Evolutionary conservation across 2,113 vertebrate species (phyloP).

Genomic region (Myrmophylax atrothorax): DNA sequence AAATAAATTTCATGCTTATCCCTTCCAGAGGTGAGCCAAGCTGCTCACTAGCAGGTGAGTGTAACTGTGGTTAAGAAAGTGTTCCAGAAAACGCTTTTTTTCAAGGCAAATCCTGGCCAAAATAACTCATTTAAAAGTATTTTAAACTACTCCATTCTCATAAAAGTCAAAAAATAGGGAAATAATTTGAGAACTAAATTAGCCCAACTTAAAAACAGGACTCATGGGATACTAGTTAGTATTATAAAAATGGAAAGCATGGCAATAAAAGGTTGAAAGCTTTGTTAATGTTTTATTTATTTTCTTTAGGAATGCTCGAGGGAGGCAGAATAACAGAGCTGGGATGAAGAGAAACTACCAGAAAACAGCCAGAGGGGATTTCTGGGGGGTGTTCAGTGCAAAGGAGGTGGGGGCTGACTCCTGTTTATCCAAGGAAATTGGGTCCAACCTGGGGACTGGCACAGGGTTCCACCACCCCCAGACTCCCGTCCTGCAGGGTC

Average conservation of each 20-base stretch:
- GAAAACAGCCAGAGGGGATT: rapidly evolving
- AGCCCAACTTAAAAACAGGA: neutral
- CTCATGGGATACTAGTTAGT: neutral
- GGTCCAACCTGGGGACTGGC: neutral
- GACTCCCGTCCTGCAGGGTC: rapidly evolving
- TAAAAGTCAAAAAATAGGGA: neutral
- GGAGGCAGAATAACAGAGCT: neutral
- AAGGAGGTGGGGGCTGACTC: neutral
- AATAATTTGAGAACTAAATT: neutral
- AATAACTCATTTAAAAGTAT: neutral
- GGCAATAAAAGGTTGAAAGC: neutral
- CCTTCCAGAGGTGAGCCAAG: neutral
- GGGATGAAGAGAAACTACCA: neutral
- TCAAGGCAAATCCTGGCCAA: neutral
- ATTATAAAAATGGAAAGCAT: neutral
- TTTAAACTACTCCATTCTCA: neutral
- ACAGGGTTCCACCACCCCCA: neutral
- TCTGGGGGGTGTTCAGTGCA: neutral
- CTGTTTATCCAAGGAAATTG: neutral
- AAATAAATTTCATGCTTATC: neutral
- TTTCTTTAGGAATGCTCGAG: neutral
- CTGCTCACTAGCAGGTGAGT: neutral
- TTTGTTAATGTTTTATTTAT: neutral
- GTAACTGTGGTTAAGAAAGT: neutral
- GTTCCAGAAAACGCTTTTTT: neutral